Base-by-base conservation (phyloP, 2,797 vertebrate genomes). In the Megalops cyprinoides region DNA sequence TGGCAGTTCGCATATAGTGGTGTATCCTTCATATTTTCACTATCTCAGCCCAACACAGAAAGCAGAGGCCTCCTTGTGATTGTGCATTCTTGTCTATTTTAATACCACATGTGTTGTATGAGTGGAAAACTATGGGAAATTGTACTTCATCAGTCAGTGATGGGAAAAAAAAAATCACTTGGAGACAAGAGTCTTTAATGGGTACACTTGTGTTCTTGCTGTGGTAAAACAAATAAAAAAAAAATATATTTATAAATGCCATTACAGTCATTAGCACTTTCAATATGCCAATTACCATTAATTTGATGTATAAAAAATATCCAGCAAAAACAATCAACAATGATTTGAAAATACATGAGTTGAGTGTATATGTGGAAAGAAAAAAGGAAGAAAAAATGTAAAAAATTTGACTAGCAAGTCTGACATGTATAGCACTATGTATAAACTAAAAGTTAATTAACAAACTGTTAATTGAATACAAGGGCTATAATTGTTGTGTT, bases 401-500 rank as follows among this genome's bases (percentile, higher is more conserved):
- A 79, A 82, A 81, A 53, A 75, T 82, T 85, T 88, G 85, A 88
- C 92, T 94, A 94, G 95, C 93, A 90, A 93, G 93, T 91, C 94
- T 93, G 93, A 93, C 96, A 91, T 92, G 91, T 79, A n/a, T n/a
- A n/a, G n/a, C n/a, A 91, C 90, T 95, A 94, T 95, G 94, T 96
- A 95, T 95, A 93, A 94, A 93, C 94, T 92, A 95, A 89, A 93
- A 97, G 95, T 96, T 97, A 96, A 97, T 98, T 97, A 97, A 96
- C 93, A 96, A 95, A 92, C 95, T 96, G 96, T 96, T 99, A 97
- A 98, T 98, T 98, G 94, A 97, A 97, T 94, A 95, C 95, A 96
- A 97, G 95, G 96, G 97, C 94, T 92, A 93, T 97, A 98, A 97
- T 96, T 96, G 96, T 97, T 97, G 97, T 95, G 96, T 96, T 96